Base-by-base conservation (phyloP, 2,113 vertebrate species). In the Porphyrio hochstetteri region DNA sequence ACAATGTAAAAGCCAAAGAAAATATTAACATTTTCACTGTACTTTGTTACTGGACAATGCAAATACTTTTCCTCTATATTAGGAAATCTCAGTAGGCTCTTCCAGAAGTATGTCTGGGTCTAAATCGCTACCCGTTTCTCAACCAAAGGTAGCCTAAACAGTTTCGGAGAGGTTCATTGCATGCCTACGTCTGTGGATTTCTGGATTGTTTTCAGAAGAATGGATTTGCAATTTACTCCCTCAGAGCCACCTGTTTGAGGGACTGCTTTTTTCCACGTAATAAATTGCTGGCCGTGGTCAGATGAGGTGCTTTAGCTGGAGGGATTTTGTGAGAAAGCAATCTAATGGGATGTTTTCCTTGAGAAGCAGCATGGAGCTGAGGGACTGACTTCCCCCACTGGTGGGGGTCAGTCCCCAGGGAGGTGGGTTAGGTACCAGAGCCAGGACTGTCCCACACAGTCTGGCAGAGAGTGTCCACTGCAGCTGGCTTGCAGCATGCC, bases 1-100 rank as follows among this genome's bases (percentile, higher is more conserved):
- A 98, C 96, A 98, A 95, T 93, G 90, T 75, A 87, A 97, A 93
- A 93, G 93, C 95, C 96, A 97, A 97, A 97, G 94, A 96, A 94
- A 98, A 90, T 92, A 95, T 95, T 95, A 96, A 96, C 95, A 85
- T 95, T 96, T 97, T 96, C 93, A 95, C 94, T 86, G 56, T 81
- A 85, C 94, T 97, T 97, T 90, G 95, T 96, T 97, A 84, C 71
- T 88, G 94, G 96, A 96, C 96, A 97, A 96, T 95, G 91, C 7
- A 0, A 86, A 82, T 91, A 64, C 56, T 92, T 97, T 91, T 94
- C 60, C 80, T 94, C 95, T 96, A 40, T 96, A 67, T 68, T 74
- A 90, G 96, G 59, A 95, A 96, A 95, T 97, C 90, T 88, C 48
- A 94, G 76, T 72, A 76, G 36, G 35, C 21, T 64, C 87, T 85